A percentile compares a stretch with the other conserved stretches of the same genome.
These are phyloP conservation scores for Panthera leo DNA, from an alignment of 2,113 vertebrate genomes.

Conservation along the genomic window DNA sequence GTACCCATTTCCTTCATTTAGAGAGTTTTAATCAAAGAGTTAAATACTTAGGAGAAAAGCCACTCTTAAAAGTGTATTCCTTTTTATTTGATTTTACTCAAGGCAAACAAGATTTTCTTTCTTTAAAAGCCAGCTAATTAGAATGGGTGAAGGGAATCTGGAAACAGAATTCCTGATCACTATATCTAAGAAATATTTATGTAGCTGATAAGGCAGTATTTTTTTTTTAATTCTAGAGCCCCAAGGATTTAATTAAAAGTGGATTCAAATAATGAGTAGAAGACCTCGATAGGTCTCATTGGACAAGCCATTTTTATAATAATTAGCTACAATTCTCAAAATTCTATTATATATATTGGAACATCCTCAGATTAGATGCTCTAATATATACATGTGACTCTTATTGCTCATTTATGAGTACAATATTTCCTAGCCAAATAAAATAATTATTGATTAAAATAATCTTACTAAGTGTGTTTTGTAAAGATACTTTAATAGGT, in stretches of 20 bases:
- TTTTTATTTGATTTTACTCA: constrained; percentile 39
- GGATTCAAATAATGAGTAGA: constrained; percentile 77
- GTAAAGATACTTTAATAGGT: constrained; percentile 28
- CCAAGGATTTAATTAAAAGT: constrained; percentile 81
- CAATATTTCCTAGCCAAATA: constrained; percentile 25
- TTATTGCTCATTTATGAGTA: constrained; percentile 67
- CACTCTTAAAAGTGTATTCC: neutral
- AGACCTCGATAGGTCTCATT: constrained; percentile 70
- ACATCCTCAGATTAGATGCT: neutral
- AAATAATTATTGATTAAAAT: constrained; percentile 47
- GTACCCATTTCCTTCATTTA: neutral
- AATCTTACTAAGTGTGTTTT: constrained; percentile 66
- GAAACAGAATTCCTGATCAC: constrained; percentile 67
- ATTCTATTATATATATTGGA: constrained; percentile 76
- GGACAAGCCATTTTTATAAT: constrained; percentile 78
- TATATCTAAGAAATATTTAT: constrained; percentile 66
- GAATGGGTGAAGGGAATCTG: constrained; percentile 44
- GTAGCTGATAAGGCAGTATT: constrained; percentile 58
- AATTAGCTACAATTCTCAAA: constrained; percentile 80
- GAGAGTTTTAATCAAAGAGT: constrained; percentile 40
- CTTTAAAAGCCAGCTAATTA: constrained; percentile 69
- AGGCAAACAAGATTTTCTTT: constrained; percentile 24
- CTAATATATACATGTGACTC: constrained; percentile 12
- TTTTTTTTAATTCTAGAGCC: constrained; percentile 54
- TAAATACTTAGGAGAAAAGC: neutral